phyloP scores from a whole-genome alignment of 2,113 vertebrate genomes.

The Phainopepla nitens region DNA sequence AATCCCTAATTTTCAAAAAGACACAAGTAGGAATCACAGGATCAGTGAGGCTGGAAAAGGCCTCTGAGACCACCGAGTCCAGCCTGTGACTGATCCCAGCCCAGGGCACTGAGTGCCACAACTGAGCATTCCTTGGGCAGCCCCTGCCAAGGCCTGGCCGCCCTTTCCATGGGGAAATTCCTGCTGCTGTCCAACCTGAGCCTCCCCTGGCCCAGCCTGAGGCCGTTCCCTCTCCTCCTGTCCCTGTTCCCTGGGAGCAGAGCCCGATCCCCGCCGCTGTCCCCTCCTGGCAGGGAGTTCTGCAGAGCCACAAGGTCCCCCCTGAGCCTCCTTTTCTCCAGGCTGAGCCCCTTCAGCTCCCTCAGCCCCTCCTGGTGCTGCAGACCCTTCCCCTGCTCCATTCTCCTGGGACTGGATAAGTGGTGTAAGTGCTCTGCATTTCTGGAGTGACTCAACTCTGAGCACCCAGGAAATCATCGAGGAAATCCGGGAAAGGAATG shows the following conservation, averaged over 20 bases:
- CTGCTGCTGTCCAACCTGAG: accelerated
- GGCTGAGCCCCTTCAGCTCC: background rate
- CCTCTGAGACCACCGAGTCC: accelerated
- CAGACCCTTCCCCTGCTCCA: background rate
- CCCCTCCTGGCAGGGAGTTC: background rate
- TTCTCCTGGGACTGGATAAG: accelerated
- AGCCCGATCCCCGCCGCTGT: accelerated
- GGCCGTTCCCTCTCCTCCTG: background rate
- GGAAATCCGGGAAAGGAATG: background rate
- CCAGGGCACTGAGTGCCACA: background rate
- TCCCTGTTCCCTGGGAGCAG: background rate
- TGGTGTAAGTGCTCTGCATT: accelerated
- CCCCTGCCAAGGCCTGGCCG: accelerated
- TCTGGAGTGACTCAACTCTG: background rate
- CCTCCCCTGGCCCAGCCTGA: accelerated
- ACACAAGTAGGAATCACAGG: background rate
- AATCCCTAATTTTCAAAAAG: background rate
- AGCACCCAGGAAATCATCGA: background rate
- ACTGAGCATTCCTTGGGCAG: background rate
- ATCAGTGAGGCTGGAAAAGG: background rate
- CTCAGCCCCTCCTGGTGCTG: accelerated
- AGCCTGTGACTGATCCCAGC: background rate
- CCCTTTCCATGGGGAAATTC: background rate
- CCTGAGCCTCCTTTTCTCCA: background rate
- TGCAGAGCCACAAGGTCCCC: background rate